Conservation (phyloP, 2,797 vertebrate genomes). For the Crenichthys baileyi region DNA sequence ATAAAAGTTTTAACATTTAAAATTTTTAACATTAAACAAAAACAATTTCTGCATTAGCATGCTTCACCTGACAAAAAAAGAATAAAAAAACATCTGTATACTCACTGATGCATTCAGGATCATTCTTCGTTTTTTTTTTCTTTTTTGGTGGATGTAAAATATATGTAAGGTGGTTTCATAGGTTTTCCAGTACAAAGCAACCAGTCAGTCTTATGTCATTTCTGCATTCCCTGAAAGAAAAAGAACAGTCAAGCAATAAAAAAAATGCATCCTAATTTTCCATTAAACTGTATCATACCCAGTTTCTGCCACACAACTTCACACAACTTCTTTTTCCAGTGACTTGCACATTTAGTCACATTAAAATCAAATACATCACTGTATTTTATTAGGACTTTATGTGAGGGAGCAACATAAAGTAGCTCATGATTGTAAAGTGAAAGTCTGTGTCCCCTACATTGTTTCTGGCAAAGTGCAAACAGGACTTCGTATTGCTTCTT, state of each 20-base stretch:
- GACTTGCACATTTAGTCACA: slow-evolving; percentile 13
- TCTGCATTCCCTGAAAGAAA: slow-evolving; percentile 59
- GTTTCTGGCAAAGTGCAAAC: not conserved
- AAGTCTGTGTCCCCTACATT: not conserved
- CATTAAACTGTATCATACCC: not conserved
- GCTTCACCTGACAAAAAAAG: slow-evolving; percentile 16
- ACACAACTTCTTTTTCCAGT: not conserved
- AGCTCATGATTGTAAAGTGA: not conserved
- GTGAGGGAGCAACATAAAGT: not conserved
- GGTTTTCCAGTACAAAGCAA: slow-evolving; percentile 90
- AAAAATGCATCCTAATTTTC: slow-evolving; percentile 6
- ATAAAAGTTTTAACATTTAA: not conserved
- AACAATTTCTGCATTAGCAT: slow-evolving; percentile 1
- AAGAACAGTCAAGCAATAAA: slow-evolving; percentile 28
- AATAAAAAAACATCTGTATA: slow-evolving; percentile 26
- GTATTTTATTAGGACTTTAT: not conserved
- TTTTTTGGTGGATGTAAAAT: slow-evolving; percentile 56
- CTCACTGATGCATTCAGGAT: slow-evolving; percentile 91
- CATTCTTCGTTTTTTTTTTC: slow-evolving; percentile 61
- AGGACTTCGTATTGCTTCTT: not conserved
- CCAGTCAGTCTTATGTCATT: slow-evolving; percentile 63
- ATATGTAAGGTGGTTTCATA: slow-evolving; percentile 84
- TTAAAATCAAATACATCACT: not conserved
- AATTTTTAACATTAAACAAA: slow-evolving; percentile 16
- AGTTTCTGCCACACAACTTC: slow-evolving; percentile 1